Conservation (phyloP, 2,797 vertebrate genomes). For the Ctenosaura bakeri region DNA sequence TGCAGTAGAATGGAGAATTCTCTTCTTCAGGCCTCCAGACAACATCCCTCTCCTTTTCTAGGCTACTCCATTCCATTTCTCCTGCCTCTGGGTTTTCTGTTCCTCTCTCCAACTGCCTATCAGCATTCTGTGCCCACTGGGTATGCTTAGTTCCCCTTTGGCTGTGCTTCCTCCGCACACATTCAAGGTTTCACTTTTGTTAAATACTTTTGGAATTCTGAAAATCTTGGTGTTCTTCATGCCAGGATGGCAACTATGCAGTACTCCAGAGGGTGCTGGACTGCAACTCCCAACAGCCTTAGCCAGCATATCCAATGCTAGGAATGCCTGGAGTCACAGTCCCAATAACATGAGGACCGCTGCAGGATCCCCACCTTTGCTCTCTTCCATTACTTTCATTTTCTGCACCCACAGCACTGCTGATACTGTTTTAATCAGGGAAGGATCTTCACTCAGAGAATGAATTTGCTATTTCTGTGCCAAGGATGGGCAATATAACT, state of each 20-base stretch:
- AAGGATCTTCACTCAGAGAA: too few relatives aligned
- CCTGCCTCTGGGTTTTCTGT: background rate
- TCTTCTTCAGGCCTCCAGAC: background rate
- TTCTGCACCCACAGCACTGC: too few relatives aligned
- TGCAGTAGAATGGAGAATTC: background rate
- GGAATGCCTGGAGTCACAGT: too few relatives aligned
- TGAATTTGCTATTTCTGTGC: too few relatives aligned
- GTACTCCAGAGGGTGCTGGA: too few relatives aligned
- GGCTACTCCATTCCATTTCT: background rate
- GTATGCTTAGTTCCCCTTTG: background rate
- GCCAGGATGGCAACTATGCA: too few relatives aligned
- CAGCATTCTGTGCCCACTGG: background rate
- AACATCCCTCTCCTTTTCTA: background rate
- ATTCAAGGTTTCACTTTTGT: background rate
- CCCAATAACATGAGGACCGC: too few relatives aligned
- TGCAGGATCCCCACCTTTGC: background rate
- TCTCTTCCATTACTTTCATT: too few relatives aligned
- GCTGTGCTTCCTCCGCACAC: background rate
- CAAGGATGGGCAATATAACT: background rate
- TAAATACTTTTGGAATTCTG: background rate
- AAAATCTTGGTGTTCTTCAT: background rate
- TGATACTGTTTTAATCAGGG: too few relatives aligned
- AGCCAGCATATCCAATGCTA: too few relatives aligned
- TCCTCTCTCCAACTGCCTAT: background rate
- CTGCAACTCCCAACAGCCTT: too few relatives aligned